Conservation (phyloP, 2,888 invertebrate species). For the Drosophila robusta region DNA sequence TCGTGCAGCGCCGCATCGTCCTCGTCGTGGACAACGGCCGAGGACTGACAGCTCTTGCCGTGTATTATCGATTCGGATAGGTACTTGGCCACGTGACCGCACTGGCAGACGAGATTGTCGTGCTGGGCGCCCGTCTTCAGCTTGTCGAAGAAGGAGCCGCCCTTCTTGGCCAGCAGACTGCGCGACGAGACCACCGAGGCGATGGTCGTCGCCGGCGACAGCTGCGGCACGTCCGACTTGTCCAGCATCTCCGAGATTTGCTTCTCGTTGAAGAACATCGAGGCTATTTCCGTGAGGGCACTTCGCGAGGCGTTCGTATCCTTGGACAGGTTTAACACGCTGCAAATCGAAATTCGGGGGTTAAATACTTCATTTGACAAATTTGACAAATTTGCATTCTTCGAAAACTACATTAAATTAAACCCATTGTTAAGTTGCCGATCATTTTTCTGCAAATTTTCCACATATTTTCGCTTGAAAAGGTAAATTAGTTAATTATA, state of each 20-base stretch:
- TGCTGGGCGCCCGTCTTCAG: conserved; percentile 90
- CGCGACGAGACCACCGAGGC: conserved; percentile 72
- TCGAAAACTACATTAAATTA: no score
- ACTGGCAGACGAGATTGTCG: conserved; percentile 89
- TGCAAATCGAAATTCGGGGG: conserved; percentile 20
- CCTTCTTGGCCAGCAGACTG: conserved; percentile 73
- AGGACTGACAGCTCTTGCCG: conserved; percentile 88
- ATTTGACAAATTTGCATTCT: no score
- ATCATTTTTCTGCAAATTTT: no score
- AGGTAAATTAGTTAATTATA: no score
- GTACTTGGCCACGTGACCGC: conserved; percentile 92
- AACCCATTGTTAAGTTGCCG: no score
- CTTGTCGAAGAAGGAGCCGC: conserved; percentile 93
- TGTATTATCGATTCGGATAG: conserved; percentile 93
- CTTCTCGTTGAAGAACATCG: conserved; percentile 83
- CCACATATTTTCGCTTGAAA: no score
- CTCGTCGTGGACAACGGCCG: conserved; percentile 78
- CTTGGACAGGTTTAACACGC: conserved; percentile 84
- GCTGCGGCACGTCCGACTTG: conserved; percentile 74
- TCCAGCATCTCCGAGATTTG: conserved; percentile 76
- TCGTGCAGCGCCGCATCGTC: conserved; percentile 77
- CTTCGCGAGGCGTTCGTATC: conserved; percentile 81
- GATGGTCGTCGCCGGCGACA: conserved; percentile 78
- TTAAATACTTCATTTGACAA: not conserved
- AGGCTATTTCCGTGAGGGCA: conserved; percentile 87